Conservation (phyloP, 1,140 invertebrate species). For the Ceratitis capitata region DNA sequence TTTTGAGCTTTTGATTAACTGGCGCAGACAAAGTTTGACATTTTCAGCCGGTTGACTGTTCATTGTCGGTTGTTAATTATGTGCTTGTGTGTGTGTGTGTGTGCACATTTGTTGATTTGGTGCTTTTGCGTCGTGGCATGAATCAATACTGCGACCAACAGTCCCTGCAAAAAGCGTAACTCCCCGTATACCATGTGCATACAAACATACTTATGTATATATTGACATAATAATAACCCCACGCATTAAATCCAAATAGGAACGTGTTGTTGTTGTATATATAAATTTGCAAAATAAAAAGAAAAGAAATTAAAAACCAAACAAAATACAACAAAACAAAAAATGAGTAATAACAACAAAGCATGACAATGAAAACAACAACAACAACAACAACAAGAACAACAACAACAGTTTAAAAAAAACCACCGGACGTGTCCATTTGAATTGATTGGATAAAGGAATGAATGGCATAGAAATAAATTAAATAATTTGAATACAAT, state of each 20-base stretch:
- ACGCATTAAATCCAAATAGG: background rate
- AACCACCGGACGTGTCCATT: conserved; percentile 26
- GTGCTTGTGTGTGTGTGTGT: no score
- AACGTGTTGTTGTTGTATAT: background rate
- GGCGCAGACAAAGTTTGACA: background rate
- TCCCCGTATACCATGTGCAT: background rate
- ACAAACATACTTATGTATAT: background rate
- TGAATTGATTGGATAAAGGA: conserved; percentile 24
- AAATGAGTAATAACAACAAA: background rate
- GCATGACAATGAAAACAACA: background rate
- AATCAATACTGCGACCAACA: background rate
- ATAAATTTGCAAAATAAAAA: conserved; percentile 12
- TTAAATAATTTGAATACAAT: conserved; percentile 21
- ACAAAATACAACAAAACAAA: background rate
- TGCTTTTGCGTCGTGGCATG: background rate
- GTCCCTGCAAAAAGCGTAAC: no score
- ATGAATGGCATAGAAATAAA: conserved; percentile 36
- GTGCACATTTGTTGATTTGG: background rate
- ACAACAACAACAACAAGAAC: background rate
- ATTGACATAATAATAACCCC: background rate
- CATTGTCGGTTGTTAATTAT: background rate
- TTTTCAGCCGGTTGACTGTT: background rate
- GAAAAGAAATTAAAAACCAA: no score
- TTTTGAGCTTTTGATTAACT: background rate
- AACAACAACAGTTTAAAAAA: background rate